Conservation (phyloP, 2,113 vertebrate genomes). For the Setophaga petechia region DNA sequence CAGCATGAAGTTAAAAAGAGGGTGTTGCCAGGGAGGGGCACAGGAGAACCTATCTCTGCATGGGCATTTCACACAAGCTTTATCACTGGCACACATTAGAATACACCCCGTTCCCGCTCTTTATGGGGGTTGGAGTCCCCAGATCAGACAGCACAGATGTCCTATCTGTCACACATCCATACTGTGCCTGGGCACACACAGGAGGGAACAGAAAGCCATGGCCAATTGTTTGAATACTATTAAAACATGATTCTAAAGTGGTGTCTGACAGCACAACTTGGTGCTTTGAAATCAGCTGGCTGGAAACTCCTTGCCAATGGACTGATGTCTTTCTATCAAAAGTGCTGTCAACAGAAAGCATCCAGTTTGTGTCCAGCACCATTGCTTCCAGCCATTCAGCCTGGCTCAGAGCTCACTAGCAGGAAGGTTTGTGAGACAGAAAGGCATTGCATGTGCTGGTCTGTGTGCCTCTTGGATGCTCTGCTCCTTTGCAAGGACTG, state of each 20-base stretch:
- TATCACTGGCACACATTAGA: background rate
- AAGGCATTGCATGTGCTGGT: background rate
- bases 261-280: background rate
- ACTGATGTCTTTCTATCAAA: background rate
- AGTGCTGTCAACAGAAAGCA: background rate
- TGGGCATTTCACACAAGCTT: background rate
- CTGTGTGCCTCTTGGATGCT: background rate
- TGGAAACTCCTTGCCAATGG: background rate
- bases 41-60: background rate
- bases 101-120: background rate
- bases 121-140: fast-evolving
- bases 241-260: background rate
- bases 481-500: background rate
- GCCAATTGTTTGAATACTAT: background rate
- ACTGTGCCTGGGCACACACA: background rate
- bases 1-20: background rate
- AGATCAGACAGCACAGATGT: background rate
- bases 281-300: background rate
- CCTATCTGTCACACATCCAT: background rate
- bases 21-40: background rate
- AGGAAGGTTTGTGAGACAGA: background rate
- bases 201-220: background rate
- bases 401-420: background rate
- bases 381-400: background rate
- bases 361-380: background rate